These are phyloP conservation scores for Brotula barbata DNA, from an alignment of 2,797 vertebrate species.

Conservation along the genomic window DNA sequence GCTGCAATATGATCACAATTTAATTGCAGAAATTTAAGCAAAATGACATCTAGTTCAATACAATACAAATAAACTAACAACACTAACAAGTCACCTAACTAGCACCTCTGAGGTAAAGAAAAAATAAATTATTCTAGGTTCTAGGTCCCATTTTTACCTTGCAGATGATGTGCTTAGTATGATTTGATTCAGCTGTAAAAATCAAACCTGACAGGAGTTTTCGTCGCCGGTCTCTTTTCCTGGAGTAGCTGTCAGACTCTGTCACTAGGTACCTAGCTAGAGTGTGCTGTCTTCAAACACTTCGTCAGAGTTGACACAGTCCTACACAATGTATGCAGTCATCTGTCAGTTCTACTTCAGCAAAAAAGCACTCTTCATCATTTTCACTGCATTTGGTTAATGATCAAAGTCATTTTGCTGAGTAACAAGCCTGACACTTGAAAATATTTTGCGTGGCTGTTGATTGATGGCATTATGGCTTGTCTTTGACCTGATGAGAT, in stretches of 20 bases:
- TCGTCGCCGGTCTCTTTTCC: constrained; percentile 3
- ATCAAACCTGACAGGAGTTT: not conserved
- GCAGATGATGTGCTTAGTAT: constrained; percentile 1
- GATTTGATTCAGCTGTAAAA: not conserved
- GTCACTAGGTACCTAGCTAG: constrained; percentile 10
- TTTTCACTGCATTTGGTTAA: not conserved
- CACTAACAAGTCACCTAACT: too few relatives aligned
- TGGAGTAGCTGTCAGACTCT: not conserved
- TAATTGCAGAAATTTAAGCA: too few relatives aligned
- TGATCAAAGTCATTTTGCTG: too few relatives aligned
- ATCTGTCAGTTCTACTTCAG: not conserved
- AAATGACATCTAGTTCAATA: too few relatives aligned
- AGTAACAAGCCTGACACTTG: constrained; percentile 11
- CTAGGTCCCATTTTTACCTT: not conserved
- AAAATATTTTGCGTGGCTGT: constrained; percentile 3
- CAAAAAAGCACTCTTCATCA: not conserved
- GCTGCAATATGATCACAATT: too few relatives aligned
- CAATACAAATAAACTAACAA: too few relatives aligned
- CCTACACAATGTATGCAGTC: not conserved
- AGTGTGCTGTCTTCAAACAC: not conserved
- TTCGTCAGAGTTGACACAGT: not conserved
- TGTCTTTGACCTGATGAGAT: not conserved
- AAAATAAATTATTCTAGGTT: not conserved
- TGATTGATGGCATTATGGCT: constrained; percentile 30
- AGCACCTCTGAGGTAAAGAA: too few relatives aligned